Base-by-base conservation (phyloP, 2,113 vertebrate genomes). In the Calyptommatus sinebrachiatus region DNA sequence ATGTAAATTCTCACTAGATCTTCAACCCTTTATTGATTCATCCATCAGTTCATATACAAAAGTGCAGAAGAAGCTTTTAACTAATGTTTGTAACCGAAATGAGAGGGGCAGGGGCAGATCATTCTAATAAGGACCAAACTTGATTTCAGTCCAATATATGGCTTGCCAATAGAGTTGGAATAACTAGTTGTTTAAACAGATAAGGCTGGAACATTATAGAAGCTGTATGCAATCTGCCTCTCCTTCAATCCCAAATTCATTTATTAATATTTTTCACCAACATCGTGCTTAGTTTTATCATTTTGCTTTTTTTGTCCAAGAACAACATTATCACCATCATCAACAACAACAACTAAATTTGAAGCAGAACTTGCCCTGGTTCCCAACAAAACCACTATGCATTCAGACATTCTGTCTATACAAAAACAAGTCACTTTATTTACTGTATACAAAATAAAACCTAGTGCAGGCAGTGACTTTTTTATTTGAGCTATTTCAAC, bases 221-320 rank as follows among this genome's bases (percentile, higher is more conserved):
- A 48, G 22, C 78, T 31, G 11, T 69, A 84, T 71, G 16, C 9
- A n/a, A 85, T 87, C 69, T n/a, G 81, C 86, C 31, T 84, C 12
- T 21, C 26, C 60, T 0, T 1, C 73, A 41, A 78, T 81, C 70
- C 0, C 21, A 48, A 4, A 68, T 65, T n/a, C n/a, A 41, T 41
- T 50, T 50, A 14, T 9, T 50, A 14, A 9, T 50, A 50, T 50
- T 29, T 45, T 76, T 8, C 8, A 28, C 8, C 8, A 24, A 12
- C 2, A 0, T 1, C 2, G 50, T 84, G 78, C 0, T 11, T 7
- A 24, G 78, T 46, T 20, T 11, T 79, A 16, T 31, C 29, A 18
- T 14, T 1, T 1, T 62, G 26, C 8, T 71, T 28, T 1, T 81
- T 26, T 6, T 2, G 31, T 35, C 1, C 35, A 41, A 5, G 35